Percentiles rank a stretch among this genome's conserved stretches.
Evolutionary conservation across 2,113 vertebrate genomes (phyloP).

Genomic region (Oxyura jamaicensis): DNA sequence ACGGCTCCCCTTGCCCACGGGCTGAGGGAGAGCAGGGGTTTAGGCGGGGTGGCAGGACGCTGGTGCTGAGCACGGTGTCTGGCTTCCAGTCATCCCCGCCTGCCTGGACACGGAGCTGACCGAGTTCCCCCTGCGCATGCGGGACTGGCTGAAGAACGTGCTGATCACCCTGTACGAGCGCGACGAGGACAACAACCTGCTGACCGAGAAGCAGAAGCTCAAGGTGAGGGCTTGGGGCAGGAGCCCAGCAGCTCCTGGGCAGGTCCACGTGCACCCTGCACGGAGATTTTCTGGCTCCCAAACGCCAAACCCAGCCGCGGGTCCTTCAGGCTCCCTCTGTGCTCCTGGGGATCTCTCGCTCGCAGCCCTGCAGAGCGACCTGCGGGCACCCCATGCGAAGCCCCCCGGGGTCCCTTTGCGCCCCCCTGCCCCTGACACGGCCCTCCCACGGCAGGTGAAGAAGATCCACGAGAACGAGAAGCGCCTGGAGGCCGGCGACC

Average conservation of each 20-base stretch:
- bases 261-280: not conserved
- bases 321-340: not conserved
- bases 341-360: not conserved
- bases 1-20: not conserved
- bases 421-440: not conserved
- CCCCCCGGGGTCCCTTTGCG: too few species aligned
- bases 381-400: not conserved
- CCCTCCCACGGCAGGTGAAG: conserved; percentile 83
- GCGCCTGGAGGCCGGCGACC: conserved; percentile 91
- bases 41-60: not conserved
- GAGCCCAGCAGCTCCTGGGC: not conserved
- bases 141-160: conserved; percentile 99
- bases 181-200: conserved; percentile 93
- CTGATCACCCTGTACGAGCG: conserved; percentile 94
- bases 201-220: conserved; percentile 98
- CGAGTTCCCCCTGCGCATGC: conserved; percentile 97
- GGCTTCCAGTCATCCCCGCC: conserved; percentile 84
- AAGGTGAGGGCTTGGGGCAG: conserved; percentile 76
- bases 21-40: not conserved
- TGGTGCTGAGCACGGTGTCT: not conserved
- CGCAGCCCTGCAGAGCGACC: not conserved
- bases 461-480: conserved; percentile 98
- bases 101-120: conserved; percentile 92
- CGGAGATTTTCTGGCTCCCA: too few species aligned
- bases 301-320: not conserved